A percentile compares a stretch with the other conserved stretches of the same genome.
Evolutionary conservation across 2,797 vertebrate genomes (phyloP).

Genomic region (Phalloptychus januarius): DNA sequence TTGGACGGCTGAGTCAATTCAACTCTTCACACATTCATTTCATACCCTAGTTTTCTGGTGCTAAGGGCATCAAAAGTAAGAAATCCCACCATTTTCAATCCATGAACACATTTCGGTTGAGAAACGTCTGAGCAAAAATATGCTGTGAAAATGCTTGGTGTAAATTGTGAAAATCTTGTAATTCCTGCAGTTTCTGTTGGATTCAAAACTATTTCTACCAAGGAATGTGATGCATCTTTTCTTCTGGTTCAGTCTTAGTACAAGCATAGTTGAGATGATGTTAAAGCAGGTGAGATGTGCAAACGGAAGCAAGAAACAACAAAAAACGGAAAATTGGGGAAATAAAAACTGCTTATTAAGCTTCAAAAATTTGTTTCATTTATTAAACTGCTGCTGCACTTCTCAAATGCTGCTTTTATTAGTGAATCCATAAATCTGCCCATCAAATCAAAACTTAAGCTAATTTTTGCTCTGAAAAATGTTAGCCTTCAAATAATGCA

Average conservation of each 20-base stretch:
- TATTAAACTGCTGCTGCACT: neutral
- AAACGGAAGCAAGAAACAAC: neutral
- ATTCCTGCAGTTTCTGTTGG: neutral
- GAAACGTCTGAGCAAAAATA: neutral
- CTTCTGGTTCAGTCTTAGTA: neutral
- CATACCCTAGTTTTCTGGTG: no score
- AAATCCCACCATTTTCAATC: neutral
- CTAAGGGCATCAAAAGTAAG: neutral
- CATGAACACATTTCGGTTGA: neutral
- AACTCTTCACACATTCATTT: no score
- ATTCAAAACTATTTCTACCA: neutral
- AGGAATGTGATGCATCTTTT: neutral
- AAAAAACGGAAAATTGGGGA: neutral
- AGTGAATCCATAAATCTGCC: neutral
- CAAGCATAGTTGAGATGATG: neutral
- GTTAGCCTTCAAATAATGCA: neutral
- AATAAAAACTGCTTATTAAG: neutral
- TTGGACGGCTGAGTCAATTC: no score
- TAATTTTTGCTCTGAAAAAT: neutral
- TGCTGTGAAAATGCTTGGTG: neutral
- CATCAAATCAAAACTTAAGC: neutral
- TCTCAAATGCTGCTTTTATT: neutral
- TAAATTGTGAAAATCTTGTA: neutral
- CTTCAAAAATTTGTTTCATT: no score
- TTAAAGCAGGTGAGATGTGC: neutral